These are phyloP conservation scores for Parnassius apollo DNA, from an alignment of 2,888 invertebrate genomes.

Conservation along the genomic window DNA sequence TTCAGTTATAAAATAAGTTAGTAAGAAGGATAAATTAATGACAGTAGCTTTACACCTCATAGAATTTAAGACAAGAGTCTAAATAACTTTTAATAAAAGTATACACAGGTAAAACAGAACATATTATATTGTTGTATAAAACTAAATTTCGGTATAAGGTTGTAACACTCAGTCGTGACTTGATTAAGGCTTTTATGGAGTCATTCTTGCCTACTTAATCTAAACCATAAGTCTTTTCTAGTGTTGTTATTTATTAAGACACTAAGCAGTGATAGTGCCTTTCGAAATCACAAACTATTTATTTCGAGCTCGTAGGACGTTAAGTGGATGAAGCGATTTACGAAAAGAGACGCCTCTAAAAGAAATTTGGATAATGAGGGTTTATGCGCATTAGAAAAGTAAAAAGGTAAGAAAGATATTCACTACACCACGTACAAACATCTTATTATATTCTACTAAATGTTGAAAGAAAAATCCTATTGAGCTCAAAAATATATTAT, in stretches of 20 bases:
- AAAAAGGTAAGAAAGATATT: background rate
- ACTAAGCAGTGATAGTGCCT: slow-evolving; percentile 21
- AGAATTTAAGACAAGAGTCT: too few relatives aligned
- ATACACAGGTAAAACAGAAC: too few relatives aligned
- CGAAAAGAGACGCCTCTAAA: slow-evolving; percentile 16
- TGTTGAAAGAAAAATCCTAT: too few relatives aligned
- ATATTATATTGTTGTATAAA: too few relatives aligned
- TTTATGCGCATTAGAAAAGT: slow-evolving; percentile 1
- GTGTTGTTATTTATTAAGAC: slow-evolving; percentile 26
- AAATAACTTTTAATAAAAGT: too few relatives aligned
- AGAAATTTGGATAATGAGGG: slow-evolving; percentile 12
- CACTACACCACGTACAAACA: too few relatives aligned
- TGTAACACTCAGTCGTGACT: slow-evolving; percentile 22
- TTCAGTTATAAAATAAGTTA: too few relatives aligned
- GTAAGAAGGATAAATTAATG: too few relatives aligned
- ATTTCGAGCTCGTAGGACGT: slow-evolving; percentile 21
- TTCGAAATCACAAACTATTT: slow-evolving; percentile 22
- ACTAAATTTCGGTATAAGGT: too few relatives aligned
- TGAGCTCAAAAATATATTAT: too few relatives aligned
- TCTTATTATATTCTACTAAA: too few relatives aligned
- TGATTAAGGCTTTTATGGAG: slow-evolving; percentile 24
- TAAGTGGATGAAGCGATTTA: slow-evolving; percentile 26
- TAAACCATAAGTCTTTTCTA: slow-evolving; percentile 25
- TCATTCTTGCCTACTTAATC: slow-evolving; percentile 23
- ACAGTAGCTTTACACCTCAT: too few relatives aligned